phyloP scores from a whole-genome alignment of 2,113 vertebrate genomes.

The Corythaixoides concolor region DNA sequence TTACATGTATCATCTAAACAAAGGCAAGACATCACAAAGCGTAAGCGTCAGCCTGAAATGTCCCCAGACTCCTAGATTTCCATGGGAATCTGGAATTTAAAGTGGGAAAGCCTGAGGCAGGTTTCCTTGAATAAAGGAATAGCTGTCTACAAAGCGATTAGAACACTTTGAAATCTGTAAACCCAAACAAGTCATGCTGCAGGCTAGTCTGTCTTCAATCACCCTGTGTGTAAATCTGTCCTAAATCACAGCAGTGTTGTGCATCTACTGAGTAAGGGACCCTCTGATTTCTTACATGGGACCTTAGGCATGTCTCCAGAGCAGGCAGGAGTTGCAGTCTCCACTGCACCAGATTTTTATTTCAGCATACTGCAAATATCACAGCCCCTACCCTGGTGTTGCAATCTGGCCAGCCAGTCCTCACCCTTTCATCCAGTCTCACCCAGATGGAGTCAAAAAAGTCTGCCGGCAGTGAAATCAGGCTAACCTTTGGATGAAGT shows the following conservation, averaged over 20 bases:
- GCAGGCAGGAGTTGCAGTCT: not conserved
- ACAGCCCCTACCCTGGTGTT: not conserved
- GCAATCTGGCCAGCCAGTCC: not conserved
- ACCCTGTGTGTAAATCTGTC: not conserved
- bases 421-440: not conserved
- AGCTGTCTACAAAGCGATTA: not conserved
- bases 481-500: not conserved
- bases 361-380: not conserved
- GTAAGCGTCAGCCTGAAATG: not conserved
- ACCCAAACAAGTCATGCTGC: not conserved
- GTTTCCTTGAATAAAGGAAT: not conserved
- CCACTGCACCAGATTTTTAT: not conserved
- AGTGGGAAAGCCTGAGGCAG: not conserved
- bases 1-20: not conserved
- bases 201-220: not conserved
- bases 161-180: not conserved
- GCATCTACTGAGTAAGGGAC: not conserved
- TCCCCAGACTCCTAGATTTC: not conserved
- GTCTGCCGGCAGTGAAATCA: not conserved
- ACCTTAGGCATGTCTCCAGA: rapidly evolving
- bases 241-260: not conserved
- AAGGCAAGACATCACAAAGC: not conserved
- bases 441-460: not conserved
- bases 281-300: not conserved
- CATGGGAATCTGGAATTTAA: not conserved